Base-by-base conservation (phyloP, 1,140 invertebrate genomes). In the Ips nitidus region DNA sequence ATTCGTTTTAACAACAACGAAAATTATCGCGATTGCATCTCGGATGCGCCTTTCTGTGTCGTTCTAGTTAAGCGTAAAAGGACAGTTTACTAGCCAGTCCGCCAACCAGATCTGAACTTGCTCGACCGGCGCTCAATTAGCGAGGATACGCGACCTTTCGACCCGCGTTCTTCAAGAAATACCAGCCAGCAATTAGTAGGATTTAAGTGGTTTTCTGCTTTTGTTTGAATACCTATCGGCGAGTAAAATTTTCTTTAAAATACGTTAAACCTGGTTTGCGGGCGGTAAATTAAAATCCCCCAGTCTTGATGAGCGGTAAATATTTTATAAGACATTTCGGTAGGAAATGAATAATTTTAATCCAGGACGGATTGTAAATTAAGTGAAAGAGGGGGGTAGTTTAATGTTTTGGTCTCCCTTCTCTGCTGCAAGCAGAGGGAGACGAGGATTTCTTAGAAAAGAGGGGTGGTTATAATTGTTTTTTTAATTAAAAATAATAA, bases 261-360 rank as follows among this genome's bases (percentile, higher is more conserved):
- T 47, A 47, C 45, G 45, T 47, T 47, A 22, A 22, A 22, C 22
- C 22, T 22, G 22, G 22, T 22, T 58, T 66, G 42, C 53, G 42
- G 41, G 0, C 42, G 22, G 50, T 57, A 66, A 66, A 58, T 66
- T 66, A 66, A 58, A 57, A 47, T 50, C 55, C 42, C 22, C 41
- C 42, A 57, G 38, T 43, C 38, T 36, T 58, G 37, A 50, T 53
- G 64, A 66, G 55, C 41, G 39, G 53, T 66, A 45, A 66, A 66
- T 66, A 66, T 57, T 66, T 66, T 22, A 66, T 66, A 50, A 66
- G 64, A 57, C 64, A 66, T 58, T 58, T 66, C 58, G 52, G 37
- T 47, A 57, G 53, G 4, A 57, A 57, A 45, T 66, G 53, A 66
- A 66, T 22, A 22, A 22, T 66, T 66, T 58, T 66, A 66, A 66